Evolutionary conservation across 2,888 invertebrate genomes (phyloP), one percentile per base, ranked within the genome.

Genomic region (Torymus auratus): DNA sequence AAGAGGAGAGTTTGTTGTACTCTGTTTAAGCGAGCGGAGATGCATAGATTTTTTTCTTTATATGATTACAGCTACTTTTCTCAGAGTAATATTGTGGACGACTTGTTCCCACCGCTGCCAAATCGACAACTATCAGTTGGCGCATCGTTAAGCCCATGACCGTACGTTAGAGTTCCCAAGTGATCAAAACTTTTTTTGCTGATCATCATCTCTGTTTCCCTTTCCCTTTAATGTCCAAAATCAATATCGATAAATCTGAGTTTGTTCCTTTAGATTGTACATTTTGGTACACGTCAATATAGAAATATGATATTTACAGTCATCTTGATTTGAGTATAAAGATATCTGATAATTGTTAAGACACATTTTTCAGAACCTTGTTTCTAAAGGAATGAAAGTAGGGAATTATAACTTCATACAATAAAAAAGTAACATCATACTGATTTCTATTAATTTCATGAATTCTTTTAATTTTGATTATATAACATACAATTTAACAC

Each of bases 61-160:
- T 94, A 93, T 93, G 94, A 94, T 95, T 96, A 92, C 96, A 97
- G 97, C 93, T 97, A 97, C 94, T 93, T 95, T 93, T 96, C 96
- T 93, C 97, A 97, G 93, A 96, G 96, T 93, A 94, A 95, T 94
- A 95, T 96, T 93, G 96, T 97, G 93, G 96, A 97, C 95, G 96
- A 96, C 93, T 94, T 96, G 92, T 97, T 97, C 93, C 97, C 97
- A 91, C 94, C 93, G 89, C 91, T 94, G 88, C 80, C 71, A 55
- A 80, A 55, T 60, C 77, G 23, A 72, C 74, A 15, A 69, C 58
- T 60, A 64, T 78, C 13, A 75, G 50, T 75, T 75, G 55, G 71
- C 68, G 55, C 78, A 60, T 68, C 74, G 23, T 77, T 74, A 68
- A 76, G 62, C 61, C 61, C 55, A 76, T 80, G 74, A 82, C 74